Base-by-base conservation (phyloP, 2,888 invertebrate genomes). In the Lochmaea crataegi region DNA sequence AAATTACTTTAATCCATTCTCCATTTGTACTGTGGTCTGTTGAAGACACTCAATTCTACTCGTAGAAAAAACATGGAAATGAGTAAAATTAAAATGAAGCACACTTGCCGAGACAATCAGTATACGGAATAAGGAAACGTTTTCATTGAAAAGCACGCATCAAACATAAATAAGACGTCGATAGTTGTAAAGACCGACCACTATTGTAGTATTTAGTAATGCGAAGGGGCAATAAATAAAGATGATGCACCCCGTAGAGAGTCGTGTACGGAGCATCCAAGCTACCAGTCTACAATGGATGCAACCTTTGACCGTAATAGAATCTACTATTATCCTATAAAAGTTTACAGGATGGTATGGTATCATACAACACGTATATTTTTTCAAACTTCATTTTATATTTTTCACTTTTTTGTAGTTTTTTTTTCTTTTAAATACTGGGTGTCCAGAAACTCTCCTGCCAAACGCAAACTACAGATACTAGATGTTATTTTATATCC, bases 201-300 rank as follows among this genome's bases (percentile, higher is more conserved):
- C 64, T 57, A 41, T 56, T 69, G 42, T 16, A 65, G 32, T 70
- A 70, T 70, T 70, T 70, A 70, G 64, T 65, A 70, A 64, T 45
- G 64, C 26, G 57, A 64, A 56, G 45, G 42, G 64, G 64, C 45
- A 70, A 72, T 72, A 72, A 72, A 72, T 72, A 67, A 45, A 63
- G 11, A n/a, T 26, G 16, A 53, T 58, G 61, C 45, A 69, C 69
- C 69, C 69, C 65, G 69, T 68, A 69, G 61, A 65, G 68, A 73
- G 56, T 73, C 73, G 69, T 73, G 73, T 65, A 42, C 45, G 9
- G 12, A 63, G 64, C 42, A 57, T 56, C 38, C 56, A 64, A 42
- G 64, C 70, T 70, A 70, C 70, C 64, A 70, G 70, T 70, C 64
- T 70, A 53, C 64, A 57, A 70, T 70, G 53, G 45, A 70, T 38